Conservation (phyloP, 2,113 vertebrate genomes). For the Phyllostomus hastatus region DNA sequence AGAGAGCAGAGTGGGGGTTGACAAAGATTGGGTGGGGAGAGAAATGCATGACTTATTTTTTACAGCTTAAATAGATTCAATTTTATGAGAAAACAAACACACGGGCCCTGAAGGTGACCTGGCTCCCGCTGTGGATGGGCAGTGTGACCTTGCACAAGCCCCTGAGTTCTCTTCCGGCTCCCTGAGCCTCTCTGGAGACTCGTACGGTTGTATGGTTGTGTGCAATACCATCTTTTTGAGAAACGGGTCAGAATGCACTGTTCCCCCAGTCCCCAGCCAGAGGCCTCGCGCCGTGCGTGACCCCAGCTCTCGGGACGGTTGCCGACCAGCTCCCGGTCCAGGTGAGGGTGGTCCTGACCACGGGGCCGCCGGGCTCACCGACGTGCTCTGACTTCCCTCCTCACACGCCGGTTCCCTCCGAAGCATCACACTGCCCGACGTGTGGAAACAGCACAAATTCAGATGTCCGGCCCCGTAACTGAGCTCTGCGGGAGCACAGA, state of each 20-base stretch:
- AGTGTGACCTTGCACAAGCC: neutral
- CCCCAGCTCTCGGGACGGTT: neutral
- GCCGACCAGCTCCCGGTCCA: fast-evolving
- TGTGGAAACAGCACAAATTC: fast-evolving
- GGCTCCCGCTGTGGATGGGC: fast-evolving
- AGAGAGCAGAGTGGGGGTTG: neutral
- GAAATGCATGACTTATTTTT: neutral
- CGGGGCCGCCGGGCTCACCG: fast-evolving
- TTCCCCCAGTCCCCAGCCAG: fast-evolving
- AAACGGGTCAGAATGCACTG: no score
- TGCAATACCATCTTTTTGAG: neutral
- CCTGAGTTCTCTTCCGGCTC: neutral
- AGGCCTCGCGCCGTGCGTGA: fast-evolving
- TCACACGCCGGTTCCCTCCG: fast-evolving
- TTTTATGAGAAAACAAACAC: neutral
- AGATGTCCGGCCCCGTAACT: fast-evolving
- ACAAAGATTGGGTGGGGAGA: neutral
- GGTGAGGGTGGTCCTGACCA: neutral
- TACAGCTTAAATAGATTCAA: neutral
- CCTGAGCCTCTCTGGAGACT: neutral
- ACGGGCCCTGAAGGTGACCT: neutral
- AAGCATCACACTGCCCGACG: neutral
- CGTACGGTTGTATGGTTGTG: fast-evolving
- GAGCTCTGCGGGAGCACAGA: fast-evolving
- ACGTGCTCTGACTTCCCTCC: fast-evolving